Evolutionary conservation across 1,140 invertebrate genomes (phyloP), one percentile per base, ranked within the genome.

Genomic region (Nomia melanderi): DNA sequence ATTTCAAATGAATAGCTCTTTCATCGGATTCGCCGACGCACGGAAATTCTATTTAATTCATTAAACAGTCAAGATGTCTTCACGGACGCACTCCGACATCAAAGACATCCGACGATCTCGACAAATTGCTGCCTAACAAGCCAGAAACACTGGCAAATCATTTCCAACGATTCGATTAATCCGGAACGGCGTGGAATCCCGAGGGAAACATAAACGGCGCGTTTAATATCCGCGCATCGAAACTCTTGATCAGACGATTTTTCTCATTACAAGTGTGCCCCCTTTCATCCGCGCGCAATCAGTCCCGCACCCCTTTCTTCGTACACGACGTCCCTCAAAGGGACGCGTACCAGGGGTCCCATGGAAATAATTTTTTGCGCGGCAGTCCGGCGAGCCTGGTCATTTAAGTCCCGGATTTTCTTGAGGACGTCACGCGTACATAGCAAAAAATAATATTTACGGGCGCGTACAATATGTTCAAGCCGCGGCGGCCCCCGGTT

Each of bases 361-460:
- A 25, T 29, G n/a, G 17, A 57, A 33, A 27, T 33, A 50, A 69
- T 76, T 76, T 76, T 69, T 69, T 53, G 53, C 54, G 29, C 23
- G 57, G 12, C 4, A 31, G 31, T 25, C 54, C 14, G n/a, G 17
- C 31, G 29, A 31, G 25, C n/a, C 1, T 25, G 66, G 47, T 25
- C 74, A 57, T 71, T 63, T 77, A 77, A 77, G 75, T 63, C 66
- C 64, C 75, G 75, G 66, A 77, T 70, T 77, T 77, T 77, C 75
- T 70, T 59, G 75, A 71, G 66, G 75, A 77, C 57, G 57, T 77
- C 57, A 44, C 75, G n/a, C 27, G 73, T 33, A 41, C 65, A 54
- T 63, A 63, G 67, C 67, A 77, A 77, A 77, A 77, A 77, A 62
- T 63, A 54, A 77, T 77, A 77, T 77, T 77, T 78, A 78, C 70